phyloP scores from a whole-genome alignment of 1,140 invertebrate genomes.

The Acromyrmex charruanus region DNA sequence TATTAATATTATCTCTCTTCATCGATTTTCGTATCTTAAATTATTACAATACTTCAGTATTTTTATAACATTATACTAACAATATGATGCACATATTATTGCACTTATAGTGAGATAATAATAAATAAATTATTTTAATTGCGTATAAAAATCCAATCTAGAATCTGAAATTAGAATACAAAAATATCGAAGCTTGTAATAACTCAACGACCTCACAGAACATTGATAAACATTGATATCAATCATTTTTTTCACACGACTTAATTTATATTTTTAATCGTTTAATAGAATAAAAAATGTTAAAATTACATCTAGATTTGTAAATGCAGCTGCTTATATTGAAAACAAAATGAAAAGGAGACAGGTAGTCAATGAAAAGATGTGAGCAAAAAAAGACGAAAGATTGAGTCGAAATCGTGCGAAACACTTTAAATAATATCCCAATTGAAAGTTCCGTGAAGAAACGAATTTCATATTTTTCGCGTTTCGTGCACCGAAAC shows the following conservation, averaged over 20 bases:
- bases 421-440: constrained; percentile 86
- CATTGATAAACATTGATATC: neutral
- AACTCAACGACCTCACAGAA: neutral
- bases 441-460: constrained; percentile 84
- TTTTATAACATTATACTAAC: neutral
- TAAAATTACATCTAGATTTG: neutral
- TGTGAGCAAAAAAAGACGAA: constrained; percentile 41
- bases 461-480: constrained; percentile 84
- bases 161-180: neutral
- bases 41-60: neutral
- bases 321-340: neutral
- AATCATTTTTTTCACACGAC: neutral
- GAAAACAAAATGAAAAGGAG: constrained; percentile 39
- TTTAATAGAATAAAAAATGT: neutral
- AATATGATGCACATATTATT: neutral
- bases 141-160: neutral
- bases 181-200: neutral
- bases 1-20: too few relatives aligned
- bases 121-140: neutral
- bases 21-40: neutral
- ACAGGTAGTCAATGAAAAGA: constrained; percentile 32
- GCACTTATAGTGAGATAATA: neutral
- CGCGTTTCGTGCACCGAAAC: constrained; percentile 82
- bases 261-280: neutral
- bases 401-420: constrained; percentile 78